Conservation (phyloP, 2,888 invertebrate genomes). For the Lissonota sp. region DNA sequence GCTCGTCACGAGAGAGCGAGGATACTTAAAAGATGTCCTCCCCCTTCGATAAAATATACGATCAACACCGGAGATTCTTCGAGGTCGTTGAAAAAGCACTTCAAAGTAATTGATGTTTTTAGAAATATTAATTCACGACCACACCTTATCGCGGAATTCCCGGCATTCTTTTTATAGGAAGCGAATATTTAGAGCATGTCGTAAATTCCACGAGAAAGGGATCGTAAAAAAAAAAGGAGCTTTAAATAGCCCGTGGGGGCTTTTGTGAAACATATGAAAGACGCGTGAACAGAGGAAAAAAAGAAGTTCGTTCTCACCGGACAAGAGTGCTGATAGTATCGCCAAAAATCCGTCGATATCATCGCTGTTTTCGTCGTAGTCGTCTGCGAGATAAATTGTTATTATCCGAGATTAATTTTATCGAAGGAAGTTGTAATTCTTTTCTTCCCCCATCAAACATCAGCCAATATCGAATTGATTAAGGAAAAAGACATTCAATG, state of each 20-base stretch:
- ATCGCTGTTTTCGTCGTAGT: conserved; percentile 11
- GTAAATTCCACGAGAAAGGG: conserved; percentile 25
- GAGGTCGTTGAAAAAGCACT: conserved; percentile 21
- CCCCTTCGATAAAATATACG: conserved; percentile 70
- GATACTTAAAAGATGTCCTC: background rate
- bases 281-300: background rate
- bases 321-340: conserved; percentile 51
- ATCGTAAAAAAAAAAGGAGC: conserved; percentile 3
- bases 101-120: conserved; percentile 8
- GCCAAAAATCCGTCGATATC: conserved; percentile 60
- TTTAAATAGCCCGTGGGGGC: conserved; percentile 22
- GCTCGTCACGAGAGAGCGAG: conserved; percentile 74
- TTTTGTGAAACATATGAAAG: conserved; percentile 7
- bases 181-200: conserved; percentile 28
- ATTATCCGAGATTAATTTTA: background rate
- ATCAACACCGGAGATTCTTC: conserved; percentile 49
- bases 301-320: conserved; percentile 47
- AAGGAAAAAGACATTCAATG: background rate
- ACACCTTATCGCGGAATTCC: conserved; percentile 4
- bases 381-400: background rate
- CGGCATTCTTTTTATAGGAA: conserved; percentile 1
- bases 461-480: background rate
- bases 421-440: too few species aligned
- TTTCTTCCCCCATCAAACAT: background rate
- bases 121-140: conserved; percentile 52